Base-by-base conservation (phyloP, 2,888 invertebrate species). In the Sicus ferrugineus region DNA sequence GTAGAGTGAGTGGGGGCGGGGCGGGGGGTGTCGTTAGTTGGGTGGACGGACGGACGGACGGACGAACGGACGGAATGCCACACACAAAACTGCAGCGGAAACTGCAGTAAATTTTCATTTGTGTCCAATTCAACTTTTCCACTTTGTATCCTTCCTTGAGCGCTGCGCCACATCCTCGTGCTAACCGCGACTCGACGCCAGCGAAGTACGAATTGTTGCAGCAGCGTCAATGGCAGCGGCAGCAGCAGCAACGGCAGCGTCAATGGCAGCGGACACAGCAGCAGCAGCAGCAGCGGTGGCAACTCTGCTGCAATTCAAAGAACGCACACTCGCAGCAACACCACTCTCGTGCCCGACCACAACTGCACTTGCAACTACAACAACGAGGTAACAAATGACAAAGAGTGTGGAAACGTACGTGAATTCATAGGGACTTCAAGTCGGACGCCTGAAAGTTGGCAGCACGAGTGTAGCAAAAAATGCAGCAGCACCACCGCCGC, bases 101-200 rank as follows among this genome's bases (percentile, higher is more conserved):
- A 73, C 72, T 75, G 76, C 71, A 75, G 77, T 78, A 77, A 77
- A 78, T 78, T 77, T 74, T 78, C 77, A 77, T 78, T 77, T 77
- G 75, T 75, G 75, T 77, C 76, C 74, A 77, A 76, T 74, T 75
- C 75, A 77, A 77, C 74, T 77, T 75, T 74, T 75, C 70, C 73
- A 75, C 74, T 77, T 74, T 75, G 72, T 75, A 75, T 75, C 74
- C 73, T 66, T 72, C 56, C 58, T 65, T 70, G n/a, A n/a, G n/a
- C 63, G 58, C 34, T 38, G 30, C 48, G 67, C 59, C 59, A 34
- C 50, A 67, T 58, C 58, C 48, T 64, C 19, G 67, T 52, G 38
- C 28, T 19, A 23, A 59, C 34, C 28, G 52, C 62, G 14, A 23
- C 61, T 50, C 23, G 46, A 31, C 19, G 65, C 42, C 68, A 66